Evolutionary conservation across 2,113 vertebrate genomes (phyloP).

Genomic region (Ivindomyrus marchei): DNA sequence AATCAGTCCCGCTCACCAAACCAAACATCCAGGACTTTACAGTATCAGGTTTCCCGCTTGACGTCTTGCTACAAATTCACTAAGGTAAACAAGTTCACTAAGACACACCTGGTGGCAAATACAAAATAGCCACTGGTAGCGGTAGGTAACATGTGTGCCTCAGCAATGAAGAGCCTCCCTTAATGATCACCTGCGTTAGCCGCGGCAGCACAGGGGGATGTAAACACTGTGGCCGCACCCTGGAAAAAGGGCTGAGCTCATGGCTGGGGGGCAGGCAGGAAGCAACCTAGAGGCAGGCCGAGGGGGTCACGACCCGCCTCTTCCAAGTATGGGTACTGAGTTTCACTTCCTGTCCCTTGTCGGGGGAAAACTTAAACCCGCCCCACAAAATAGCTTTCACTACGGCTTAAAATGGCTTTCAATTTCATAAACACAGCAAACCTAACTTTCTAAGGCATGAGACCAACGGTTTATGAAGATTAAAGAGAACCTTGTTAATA

Average conservation of each 20-base stretch:
- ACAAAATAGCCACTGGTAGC: background rate
- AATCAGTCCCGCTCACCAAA: background rate
- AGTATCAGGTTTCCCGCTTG: background rate
- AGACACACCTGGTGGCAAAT: background rate
- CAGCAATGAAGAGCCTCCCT: background rate
- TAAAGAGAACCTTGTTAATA: background rate
- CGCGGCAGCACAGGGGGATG: background rate
- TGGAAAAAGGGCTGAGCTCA: background rate
- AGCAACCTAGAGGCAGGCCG: background rate
- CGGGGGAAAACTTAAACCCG: background rate
- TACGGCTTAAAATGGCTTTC: background rate
- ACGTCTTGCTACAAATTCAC: background rate
- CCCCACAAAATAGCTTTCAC: background rate
- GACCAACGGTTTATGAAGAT: background rate
- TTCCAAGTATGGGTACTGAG: background rate
- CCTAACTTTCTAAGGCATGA: background rate
- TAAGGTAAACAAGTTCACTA: background rate
- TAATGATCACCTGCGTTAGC: background rate
- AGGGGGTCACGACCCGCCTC: background rate
- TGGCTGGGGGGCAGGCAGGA: background rate
- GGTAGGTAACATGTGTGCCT: background rate
- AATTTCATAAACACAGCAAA: background rate
- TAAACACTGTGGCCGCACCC: background rate
- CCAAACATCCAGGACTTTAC: background rate
- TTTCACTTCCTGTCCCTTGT: background rate